Evolutionary conservation across 2,113 vertebrate genomes (phyloP), one percentile per base, ranked within the genome.

Genomic region (Regulus satrapa): DNA sequence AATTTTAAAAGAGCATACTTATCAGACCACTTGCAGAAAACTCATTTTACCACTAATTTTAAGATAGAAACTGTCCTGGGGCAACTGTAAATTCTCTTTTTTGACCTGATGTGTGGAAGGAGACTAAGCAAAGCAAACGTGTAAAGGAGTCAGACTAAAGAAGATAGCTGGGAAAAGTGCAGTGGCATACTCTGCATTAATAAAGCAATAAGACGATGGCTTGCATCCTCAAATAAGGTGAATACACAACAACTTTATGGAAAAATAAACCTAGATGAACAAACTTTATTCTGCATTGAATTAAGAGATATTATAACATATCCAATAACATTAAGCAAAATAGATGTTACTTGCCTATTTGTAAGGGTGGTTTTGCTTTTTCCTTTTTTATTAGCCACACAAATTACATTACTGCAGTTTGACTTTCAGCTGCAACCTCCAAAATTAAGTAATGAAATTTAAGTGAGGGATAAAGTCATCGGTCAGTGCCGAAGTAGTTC

Each of bases 291-390:
- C 16, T 79, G 69, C 15, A 38, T 29, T 62, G 16, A 74, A 66
- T 72, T 85, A 81, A 41, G 12, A 38, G 38, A 7, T 15, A 32
- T n/a, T 52, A 41, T 55, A 73, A 14, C 36, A 23, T 26, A 58
- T 31, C n/a, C 10, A 1, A 0, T 49, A n/a, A 3, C 29, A 26
- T 62, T 69, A 51, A 0, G 1, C 8, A 34, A 29, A 84, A 58
- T 4, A 49, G 31, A 48, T 6, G 14, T 55, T 71, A 87, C 52
- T 45, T 59, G n/a, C 66, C 25, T 49, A 36, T 38, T 71, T 43
- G 10, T 32, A 59, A 67, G 46, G 7, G 6, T 29, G 16, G 4
- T 32, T 72, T 66, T 66, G 20, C 2, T 49, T 79, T 62, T 68
- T 48, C 17, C 40, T 59, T 63, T 88, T 61, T 52, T n/a, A 52